These are phyloP conservation scores for Atrina japonica DNA, from an alignment of 2,888 invertebrate species.

Conservation along the genomic window DNA sequence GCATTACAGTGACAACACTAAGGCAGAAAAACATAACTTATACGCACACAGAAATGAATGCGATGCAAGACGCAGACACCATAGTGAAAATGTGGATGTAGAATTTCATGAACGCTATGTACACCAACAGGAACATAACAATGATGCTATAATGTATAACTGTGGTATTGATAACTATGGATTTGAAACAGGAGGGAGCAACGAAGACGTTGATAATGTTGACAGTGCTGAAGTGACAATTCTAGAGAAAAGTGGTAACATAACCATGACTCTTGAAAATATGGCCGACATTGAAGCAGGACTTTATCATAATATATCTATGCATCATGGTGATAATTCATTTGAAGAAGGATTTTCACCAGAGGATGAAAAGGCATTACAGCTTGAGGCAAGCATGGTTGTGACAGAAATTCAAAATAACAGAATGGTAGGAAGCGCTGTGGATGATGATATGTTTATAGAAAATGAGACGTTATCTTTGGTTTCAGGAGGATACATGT, in stretches of 20 bases:
- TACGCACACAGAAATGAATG: no score
- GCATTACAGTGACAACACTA: no score
- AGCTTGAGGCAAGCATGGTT: conserved; percentile 84
- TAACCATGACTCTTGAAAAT: conserved; percentile 39
- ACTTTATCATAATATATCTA: conserved; percentile 40
- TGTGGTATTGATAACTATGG: conserved; percentile 40
- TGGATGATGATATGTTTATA: conserved; percentile 82
- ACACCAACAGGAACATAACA: conserved; percentile 19
- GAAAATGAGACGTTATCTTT: conserved; percentile 86
- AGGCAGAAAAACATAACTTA: no score
- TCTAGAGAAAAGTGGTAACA: conserved; percentile 36
- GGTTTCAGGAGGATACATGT: conserved; percentile 88
- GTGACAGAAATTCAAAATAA: conserved; percentile 82
- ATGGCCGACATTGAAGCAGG: conserved; percentile 16
- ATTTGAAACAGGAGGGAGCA: conserved; percentile 49
- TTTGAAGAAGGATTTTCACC: conserved; percentile 57
- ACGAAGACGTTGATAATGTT: conserved; percentile 61
- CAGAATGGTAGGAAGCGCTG: conserved; percentile 75
- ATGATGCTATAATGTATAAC: conserved; percentile 15
- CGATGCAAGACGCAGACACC: conserved; percentile 5
- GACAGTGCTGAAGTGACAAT: conserved; percentile 45
- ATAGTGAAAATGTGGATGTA: conserved; percentile 12
- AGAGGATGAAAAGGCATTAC: conserved; percentile 82
- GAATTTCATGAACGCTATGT: conserved; percentile 13
- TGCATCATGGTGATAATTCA: conserved; percentile 24